These are phyloP conservation scores for Leptopterna dolabrata DNA, from an alignment of 2,888 invertebrate species.

Conservation along the genomic window DNA sequence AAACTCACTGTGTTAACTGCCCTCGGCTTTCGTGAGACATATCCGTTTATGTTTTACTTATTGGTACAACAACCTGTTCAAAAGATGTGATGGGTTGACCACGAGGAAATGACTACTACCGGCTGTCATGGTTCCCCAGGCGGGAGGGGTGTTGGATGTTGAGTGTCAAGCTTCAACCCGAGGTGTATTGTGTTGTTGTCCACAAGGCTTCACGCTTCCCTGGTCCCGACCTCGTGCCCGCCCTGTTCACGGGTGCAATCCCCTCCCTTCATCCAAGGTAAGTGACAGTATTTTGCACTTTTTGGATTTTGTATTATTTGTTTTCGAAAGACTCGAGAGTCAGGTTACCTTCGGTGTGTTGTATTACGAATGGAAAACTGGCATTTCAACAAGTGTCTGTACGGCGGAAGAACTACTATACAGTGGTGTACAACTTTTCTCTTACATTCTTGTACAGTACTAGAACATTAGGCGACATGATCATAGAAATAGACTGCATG, in stretches of 20 bases:
- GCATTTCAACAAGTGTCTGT: neutral
- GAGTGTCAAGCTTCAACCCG: neutral
- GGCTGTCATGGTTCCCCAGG: neutral
- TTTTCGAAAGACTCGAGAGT: neutral
- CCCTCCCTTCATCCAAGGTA: neutral
- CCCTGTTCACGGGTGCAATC: neutral
- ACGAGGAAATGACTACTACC: neutral
- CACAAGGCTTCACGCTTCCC: constrained; percentile 1
- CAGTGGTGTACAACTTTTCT: no score
- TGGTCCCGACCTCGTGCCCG: constrained; percentile 14
- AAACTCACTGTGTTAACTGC: no score
- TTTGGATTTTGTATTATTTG: neutral
- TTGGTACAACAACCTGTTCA: neutral
- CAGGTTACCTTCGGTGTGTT: neutral
- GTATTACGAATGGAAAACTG: neutral
- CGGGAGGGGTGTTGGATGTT: neutral
- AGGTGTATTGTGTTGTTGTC: neutral
- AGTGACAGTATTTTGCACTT: neutral
- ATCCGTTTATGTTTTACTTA: no score
- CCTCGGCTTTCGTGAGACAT: no score
- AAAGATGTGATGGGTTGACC: neutral
- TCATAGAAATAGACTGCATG: no score
- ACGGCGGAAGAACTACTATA: no score
- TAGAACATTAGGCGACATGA: no score
- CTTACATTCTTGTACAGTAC: no score